Conservation (phyloP, 37 sponge, comb jelly and placozoan genomes). For the Halichondria panicea region DNA sequence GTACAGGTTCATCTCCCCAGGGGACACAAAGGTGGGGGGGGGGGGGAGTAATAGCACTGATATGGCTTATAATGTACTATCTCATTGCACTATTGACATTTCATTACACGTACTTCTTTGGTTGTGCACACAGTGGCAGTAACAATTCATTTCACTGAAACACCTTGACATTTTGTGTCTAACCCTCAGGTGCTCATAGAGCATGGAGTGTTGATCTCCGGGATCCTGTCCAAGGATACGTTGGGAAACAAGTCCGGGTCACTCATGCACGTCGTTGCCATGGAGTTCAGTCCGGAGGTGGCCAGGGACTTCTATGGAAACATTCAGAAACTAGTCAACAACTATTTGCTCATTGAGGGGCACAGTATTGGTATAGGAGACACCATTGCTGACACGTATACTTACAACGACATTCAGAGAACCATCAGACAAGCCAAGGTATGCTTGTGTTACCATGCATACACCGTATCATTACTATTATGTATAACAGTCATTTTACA, state of each 20-base stretch:
- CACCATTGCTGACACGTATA: slow-evolving; percentile 95
- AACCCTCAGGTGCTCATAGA: slow-evolving; percentile 91
- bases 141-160: too few species aligned
- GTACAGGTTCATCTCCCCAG: slow-evolving; percentile 91
- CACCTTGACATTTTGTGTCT: too few species aligned
- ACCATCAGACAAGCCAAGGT: slow-evolving; percentile 96
- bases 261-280: slow-evolving; percentile 90
- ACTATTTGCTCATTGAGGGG: slow-evolving; percentile 93
- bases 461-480: background rate
- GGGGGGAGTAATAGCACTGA: background rate
- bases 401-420: slow-evolving; percentile 93
- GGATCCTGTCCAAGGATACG: slow-evolving; percentile 96
- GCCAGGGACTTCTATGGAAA: slow-evolving; percentile 91
- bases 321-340: slow-evolving; percentile 98
- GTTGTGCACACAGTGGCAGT: too few species aligned
- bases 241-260: slow-evolving; percentile 93
- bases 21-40: slow-evolving; percentile 94
- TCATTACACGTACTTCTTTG: background rate
- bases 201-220: slow-evolving; percentile 86
- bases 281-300: slow-evolving; percentile 88
- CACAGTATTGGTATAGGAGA: slow-evolving; percentile 99
- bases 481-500: background rate
- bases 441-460: background rate
- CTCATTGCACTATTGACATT: background rate
- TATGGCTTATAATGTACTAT: background rate